A percentile compares a stretch with the other conserved stretches of the same genome.
These are phyloP conservation scores for Aramus guarauna DNA, from an alignment of 2,113 vertebrate species.

Conservation along the genomic window DNA sequence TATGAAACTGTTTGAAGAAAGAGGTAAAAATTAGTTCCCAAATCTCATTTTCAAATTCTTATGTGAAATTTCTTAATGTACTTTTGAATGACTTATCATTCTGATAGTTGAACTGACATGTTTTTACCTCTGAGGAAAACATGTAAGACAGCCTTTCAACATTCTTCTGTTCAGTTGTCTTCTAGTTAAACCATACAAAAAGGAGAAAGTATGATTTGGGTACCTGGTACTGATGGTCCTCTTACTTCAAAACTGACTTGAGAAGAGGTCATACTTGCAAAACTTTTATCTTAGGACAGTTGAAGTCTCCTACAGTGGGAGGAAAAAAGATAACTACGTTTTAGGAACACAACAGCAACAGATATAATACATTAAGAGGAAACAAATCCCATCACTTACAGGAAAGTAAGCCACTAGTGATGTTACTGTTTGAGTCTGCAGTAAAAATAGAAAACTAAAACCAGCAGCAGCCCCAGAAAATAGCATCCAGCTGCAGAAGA, in stretches of 20 bases:
- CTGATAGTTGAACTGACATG: not conserved
- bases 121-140: not conserved
- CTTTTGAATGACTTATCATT: not conserved
- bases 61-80: not conserved
- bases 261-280: conserved; percentile 81
- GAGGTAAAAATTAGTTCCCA: not conserved
- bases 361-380: not conserved
- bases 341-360: not conserved
- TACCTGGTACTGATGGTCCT: conserved; percentile 87
- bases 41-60: not conserved
- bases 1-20: not conserved
- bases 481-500: not conserved
- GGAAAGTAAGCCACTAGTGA: not conserved
- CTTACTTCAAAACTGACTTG: conserved; percentile 84
- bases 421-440: not conserved
- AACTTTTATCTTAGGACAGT: not conserved
- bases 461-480: not conserved
- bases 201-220: not conserved
- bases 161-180: not conserved
- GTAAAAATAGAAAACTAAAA: not conserved
- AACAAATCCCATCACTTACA: not conserved
- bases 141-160: not conserved
- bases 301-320: not conserved
- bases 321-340: not conserved
- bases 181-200: not conserved